phyloP scores from a whole-genome alignment of 2,113 vertebrate genomes.

The Dolichotis patagonum region DNA sequence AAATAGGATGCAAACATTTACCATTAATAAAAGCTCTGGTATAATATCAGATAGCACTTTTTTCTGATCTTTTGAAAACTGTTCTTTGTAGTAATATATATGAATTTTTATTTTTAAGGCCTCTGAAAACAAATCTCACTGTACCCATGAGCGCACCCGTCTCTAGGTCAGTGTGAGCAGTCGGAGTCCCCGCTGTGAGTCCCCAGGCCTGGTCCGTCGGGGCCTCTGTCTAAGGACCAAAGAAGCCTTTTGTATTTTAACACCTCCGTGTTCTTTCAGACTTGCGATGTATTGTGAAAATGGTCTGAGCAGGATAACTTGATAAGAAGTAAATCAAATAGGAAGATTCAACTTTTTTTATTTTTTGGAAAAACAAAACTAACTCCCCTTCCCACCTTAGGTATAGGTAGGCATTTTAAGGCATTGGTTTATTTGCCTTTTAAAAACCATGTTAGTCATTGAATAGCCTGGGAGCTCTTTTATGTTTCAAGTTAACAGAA shows the following conservation, averaged over 20 bases:
- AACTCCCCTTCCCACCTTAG: constrained; percentile 34
- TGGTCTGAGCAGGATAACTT: constrained; percentile 41
- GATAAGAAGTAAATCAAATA: constrained; percentile 36
- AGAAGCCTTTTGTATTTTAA: constrained; percentile 19
- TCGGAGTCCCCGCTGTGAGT: neutral
- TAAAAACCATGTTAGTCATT: constrained; percentile 33
- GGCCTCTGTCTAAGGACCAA: constrained; percentile 56
- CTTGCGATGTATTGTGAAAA: constrained; percentile 45
- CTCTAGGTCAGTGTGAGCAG: neutral
- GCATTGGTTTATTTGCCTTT: constrained; percentile 39
- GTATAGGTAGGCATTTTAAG: constrained; percentile 43
- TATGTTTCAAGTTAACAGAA: constrained; percentile 61
- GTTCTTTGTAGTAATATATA: constrained; percentile 51
- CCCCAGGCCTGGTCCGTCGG: neutral
- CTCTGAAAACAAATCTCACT: constrained; percentile 61
- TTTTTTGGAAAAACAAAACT: neutral
- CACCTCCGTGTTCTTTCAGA: neutral
- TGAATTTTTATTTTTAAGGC: constrained; percentile 64
- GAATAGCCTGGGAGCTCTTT: constrained; percentile 31
- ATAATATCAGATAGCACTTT: constrained; percentile 69
- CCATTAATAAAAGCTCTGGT: constrained; percentile 83
- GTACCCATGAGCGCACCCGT: constrained; percentile 12
- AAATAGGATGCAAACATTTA: constrained; percentile 80
- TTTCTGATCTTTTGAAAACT: constrained; percentile 63
- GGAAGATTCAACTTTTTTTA: constrained; percentile 12